Evolutionary conservation across 2,888 invertebrate genomes (phyloP).

Genomic region (Allophyes oxyacanthae): DNA sequence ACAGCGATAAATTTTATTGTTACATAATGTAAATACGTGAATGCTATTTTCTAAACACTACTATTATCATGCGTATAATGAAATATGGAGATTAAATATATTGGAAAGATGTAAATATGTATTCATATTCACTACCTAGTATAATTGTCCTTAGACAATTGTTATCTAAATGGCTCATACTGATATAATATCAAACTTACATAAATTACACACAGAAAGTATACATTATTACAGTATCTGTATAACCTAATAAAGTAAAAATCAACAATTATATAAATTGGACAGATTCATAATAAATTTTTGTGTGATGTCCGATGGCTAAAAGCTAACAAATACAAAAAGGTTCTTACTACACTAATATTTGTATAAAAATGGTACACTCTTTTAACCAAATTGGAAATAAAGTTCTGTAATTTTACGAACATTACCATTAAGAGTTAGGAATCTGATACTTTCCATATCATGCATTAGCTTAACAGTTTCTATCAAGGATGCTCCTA

Average conservation of each 20-base stretch:
- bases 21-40: constrained; percentile 19
- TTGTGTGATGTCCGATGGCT: constrained; percentile 15
- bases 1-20: constrained; percentile 5
- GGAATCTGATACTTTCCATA: constrained; percentile 66
- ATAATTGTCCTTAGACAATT: constrained; percentile 33
- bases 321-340: constrained; percentile 6
- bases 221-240: constrained; percentile 5
- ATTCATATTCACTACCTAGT: constrained; percentile 16
- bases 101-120: constrained; percentile 9
- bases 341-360: constrained; percentile 8
- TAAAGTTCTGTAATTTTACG: constrained; percentile 63
- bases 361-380: background rate
- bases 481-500: constrained; percentile 57
- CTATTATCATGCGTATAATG: constrained; percentile 18
- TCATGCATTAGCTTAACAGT: constrained; percentile 63
- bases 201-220: constrained; percentile 11
- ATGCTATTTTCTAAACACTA: constrained; percentile 21
- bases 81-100: constrained; percentile 4
- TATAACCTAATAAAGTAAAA: constrained; percentile 4
- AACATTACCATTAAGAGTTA: constrained; percentile 71
- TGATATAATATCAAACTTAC: constrained; percentile 21
- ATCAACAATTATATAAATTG: constrained; percentile 30
- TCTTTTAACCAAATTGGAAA: constrained; percentile 61
- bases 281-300: constrained; percentile 46
- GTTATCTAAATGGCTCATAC: constrained; percentile 2